Base-by-base conservation (phyloP, 2,113 vertebrate genomes). In the Felis chaus region DNA sequence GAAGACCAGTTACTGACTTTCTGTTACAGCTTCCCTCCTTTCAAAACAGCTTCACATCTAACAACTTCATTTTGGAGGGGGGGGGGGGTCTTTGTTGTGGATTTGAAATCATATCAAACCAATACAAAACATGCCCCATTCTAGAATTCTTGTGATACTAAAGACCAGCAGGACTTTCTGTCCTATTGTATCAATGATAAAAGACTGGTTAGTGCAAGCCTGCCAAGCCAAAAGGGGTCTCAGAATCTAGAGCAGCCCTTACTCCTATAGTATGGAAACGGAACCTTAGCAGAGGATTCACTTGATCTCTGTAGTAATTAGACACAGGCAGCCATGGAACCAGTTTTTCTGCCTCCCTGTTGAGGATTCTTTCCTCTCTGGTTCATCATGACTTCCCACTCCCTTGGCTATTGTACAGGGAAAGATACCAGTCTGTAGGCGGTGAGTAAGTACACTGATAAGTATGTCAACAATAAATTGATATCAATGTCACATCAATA, bases 321-420 rank as follows among this genome's bases (percentile, higher is more conserved):
- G 15, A 15, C 36, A 3, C 2, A 1, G 4, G 39, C 1, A 14
- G 5, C 19, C 45, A n/a, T 50, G 39, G 16, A 66, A 31, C 36
- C 25, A 15, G 1, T n/a, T 18, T 61, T 63, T 57, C 81, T 93
- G 7, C 8, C 2, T 71, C 79, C 27, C 14, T 6, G n/a, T 48
- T 12, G 39, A 57, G 33, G 76, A 16, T 61, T 81, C 66, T 53
- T 66, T 69, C 36, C n/a, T 71, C 31, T 80, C 23, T 79, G 25
- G 18, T 19, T 95, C 36, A 31, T 45, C 25, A 1, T 55, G 79
- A 66, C 71, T 73, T 90, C 84, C 25, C 27, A 65, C 29, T 73
- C 19, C 7, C 15, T 61, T 63, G 19, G 39, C 19, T 12, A 5
- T 53, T 41, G 19, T 89, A 89, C 53, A 85, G 65, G 48, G 39